A percentile compares a stretch with the other conserved stretches of the same genome.
Evolutionary conservation across 2,888 invertebrate genomes (phyloP).

Genomic region (Xestobium rufovillosum): DNA sequence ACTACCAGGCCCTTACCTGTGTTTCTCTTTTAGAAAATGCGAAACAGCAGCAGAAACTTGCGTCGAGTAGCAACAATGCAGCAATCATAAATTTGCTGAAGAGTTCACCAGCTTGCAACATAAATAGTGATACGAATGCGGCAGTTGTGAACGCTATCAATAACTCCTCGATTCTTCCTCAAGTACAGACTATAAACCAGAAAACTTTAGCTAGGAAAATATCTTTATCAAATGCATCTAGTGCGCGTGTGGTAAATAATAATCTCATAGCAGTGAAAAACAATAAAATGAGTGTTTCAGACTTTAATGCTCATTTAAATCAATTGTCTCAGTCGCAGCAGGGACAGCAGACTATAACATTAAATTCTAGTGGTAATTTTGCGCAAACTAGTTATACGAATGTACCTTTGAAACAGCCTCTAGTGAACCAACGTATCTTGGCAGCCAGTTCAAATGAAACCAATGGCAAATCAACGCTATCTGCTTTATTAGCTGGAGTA

Average conservation of each 20-base stretch:
- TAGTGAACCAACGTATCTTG: conserved; percentile 9
- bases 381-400: conserved; percentile 36
- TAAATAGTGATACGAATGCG: conserved; percentile 50
- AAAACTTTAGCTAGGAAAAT: conserved; percentile 49
- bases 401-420: conserved; percentile 37
- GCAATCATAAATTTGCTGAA: conserved; percentile 72
- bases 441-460: conserved; percentile 5
- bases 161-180: conserved; percentile 36
- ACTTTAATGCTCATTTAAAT: conserved; percentile 33
- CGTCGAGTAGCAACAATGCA: conserved; percentile 54
- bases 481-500: conserved; percentile 52
- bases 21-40: conserved; percentile 31
- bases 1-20: too few relatives aligned
- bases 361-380: conserved; percentile 37
- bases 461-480: conserved; percentile 44
- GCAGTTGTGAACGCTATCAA: conserved; percentile 43
- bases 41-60: conserved; percentile 31
- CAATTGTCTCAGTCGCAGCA: conserved; percentile 28
- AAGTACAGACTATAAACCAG: conserved; percentile 34
- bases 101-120: conserved; percentile 61
- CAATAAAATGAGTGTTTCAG: conserved; percentile 29
- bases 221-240: conserved; percentile 48
- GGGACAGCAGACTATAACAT: conserved; percentile 39
- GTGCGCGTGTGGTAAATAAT: conserved; percentile 39
- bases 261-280: conserved; percentile 42